Conservation (phyloP, 2,113 vertebrate genomes). For the Notothenia rossii region DNA sequence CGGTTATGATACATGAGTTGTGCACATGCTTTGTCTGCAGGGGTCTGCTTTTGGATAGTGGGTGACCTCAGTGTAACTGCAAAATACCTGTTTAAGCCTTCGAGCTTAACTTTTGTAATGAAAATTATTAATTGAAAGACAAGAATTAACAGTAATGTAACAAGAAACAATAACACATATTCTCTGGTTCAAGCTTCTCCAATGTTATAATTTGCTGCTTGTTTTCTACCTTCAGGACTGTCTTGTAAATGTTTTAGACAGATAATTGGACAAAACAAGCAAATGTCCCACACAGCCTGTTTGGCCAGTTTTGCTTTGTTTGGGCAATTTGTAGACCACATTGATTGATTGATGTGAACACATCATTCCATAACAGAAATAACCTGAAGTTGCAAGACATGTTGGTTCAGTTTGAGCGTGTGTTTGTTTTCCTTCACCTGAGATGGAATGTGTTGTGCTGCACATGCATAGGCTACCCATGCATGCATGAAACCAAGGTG, state of each 20-base stretch:
- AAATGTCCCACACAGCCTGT: background rate
- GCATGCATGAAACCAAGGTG: conserved; percentile 33
- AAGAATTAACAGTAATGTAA: background rate
- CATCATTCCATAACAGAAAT: background rate
- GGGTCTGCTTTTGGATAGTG: background rate
- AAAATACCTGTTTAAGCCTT: background rate
- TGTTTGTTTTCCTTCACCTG: conserved; percentile 31
- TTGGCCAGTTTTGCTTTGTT: no score
- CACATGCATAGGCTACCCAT: background rate
- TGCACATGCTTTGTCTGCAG: conserved; percentile 17
- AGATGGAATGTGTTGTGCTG: conserved; percentile 21
- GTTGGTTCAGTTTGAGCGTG: conserved; percentile 18
- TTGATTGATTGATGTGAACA: background rate
- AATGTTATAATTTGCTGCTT: background rate
- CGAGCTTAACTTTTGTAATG: background rate
- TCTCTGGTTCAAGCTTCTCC: background rate
- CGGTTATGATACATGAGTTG: background rate
- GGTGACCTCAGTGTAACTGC: background rate
- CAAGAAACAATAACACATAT: background rate
- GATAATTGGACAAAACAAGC: background rate
- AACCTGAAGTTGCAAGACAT: background rate
- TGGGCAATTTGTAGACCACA: background rate
- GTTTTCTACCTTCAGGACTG: background rate
- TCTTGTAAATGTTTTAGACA: background rate
- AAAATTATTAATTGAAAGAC: background rate